Conservation (phyloP, 2,113 vertebrate species). For the Pycnonotus jocosus region DNA sequence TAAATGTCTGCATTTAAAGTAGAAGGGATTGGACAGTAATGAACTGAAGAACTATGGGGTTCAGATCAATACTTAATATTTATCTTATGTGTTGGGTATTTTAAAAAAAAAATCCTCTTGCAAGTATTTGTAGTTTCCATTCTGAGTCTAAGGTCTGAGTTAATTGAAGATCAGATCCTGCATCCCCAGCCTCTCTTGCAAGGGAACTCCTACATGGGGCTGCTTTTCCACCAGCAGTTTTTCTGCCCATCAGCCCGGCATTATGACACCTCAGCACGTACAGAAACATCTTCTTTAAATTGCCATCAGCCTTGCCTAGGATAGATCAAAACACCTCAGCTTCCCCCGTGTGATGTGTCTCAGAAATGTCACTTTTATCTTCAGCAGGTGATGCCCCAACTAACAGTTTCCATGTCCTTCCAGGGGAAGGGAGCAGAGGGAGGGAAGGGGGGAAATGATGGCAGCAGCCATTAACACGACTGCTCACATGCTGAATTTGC, state of each 20-base stretch:
- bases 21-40: background rate
- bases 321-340: background rate
- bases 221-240: background rate
- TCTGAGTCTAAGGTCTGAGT: background rate
- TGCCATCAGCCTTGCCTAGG: background rate
- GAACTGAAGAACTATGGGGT: background rate
- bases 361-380: background rate
- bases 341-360: background rate
- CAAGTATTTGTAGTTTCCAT: background rate
- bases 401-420: background rate
- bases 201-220: background rate
- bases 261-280: background rate
- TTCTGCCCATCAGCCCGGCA: background rate
- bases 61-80: background rate
- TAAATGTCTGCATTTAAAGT: background rate
- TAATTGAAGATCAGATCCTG: background rate
- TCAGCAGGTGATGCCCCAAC: background rate
- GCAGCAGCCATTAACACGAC: background rate
- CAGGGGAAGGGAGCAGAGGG: background rate
- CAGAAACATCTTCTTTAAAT: conserved; percentile 9
- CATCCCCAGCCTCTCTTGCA: background rate
- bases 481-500: background rate
- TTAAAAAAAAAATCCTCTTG: background rate
- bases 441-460: background rate
- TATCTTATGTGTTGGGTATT: background rate